Percentiles rank a stretch among this genome's conserved stretches.
Conservation (phyloP, 2,113 vertebrate genomes). For the Syrrhaptes paradoxus region DNA sequence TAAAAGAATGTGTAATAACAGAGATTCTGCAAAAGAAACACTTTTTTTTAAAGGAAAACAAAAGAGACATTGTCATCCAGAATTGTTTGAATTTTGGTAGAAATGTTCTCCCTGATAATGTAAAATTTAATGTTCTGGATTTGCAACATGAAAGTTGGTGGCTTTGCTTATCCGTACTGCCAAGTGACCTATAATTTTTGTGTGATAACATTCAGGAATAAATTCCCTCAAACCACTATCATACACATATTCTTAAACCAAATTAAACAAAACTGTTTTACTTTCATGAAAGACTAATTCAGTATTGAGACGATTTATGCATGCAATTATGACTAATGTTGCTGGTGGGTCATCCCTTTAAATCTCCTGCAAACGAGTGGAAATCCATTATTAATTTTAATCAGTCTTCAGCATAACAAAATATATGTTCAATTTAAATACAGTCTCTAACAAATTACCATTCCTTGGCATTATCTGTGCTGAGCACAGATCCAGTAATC, state of each 20-base stretch:
- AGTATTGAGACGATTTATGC: neutral
- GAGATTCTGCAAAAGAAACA: neutral
- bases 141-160: neutral
- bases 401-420: neutral
- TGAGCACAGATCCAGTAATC: neutral
- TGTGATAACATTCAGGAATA: neutral
- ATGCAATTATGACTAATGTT: neutral
- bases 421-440: neutral
- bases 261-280: neutral
- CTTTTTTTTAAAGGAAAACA: neutral
- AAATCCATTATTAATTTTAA: neutral
- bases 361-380: neutral
- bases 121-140: neutral
- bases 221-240: neutral
- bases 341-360: neutral
- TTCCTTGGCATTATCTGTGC: neutral
- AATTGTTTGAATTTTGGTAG: neutral
- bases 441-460: neutral
- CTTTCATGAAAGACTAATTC: neutral
- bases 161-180: neutral
- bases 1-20: neutral
- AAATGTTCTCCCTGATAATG: neutral
- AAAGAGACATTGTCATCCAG: neutral
- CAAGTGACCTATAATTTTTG: neutral
- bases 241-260: neutral